A percentile compares a stretch with the other conserved stretches of the same genome.
These are phyloP conservation scores for Penaeus chinensis DNA, from an alignment of 1,140 invertebrate species.

Conservation along the genomic window DNA sequence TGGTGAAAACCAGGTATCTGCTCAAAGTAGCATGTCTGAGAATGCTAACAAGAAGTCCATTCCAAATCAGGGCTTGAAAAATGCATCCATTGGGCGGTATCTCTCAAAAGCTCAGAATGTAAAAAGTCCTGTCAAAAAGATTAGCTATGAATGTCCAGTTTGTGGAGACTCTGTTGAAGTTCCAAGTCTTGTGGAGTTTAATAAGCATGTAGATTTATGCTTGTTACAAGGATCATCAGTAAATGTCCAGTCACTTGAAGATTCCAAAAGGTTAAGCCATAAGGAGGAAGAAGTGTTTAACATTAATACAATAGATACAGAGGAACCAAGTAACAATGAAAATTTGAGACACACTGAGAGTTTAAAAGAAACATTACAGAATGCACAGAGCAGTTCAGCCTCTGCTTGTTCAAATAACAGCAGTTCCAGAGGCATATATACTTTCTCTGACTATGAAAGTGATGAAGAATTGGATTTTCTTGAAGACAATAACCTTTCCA, in stretches of 20 bases:
- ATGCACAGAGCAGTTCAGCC: no score
- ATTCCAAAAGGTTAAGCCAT: no score
- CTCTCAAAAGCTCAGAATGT: constrained; percentile 18
- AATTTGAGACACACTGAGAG: no score
- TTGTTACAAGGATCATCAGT: background rate
- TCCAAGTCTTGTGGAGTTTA: constrained; percentile 38
- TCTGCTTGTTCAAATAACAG: no score
- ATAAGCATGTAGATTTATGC: constrained; percentile 51
- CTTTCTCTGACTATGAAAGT: no score
- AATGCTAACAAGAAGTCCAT: background rate
- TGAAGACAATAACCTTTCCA: background rate
- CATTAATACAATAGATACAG: no score
- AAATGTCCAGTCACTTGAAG: no score
- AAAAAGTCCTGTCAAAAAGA: background rate
- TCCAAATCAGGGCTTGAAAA: background rate
- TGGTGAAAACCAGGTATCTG: no score
- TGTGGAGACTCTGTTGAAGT: constrained; percentile 37
- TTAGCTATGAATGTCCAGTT: constrained; percentile 49
- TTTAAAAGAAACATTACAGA: no score
- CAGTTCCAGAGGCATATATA: no score
- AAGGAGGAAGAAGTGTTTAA: background rate
- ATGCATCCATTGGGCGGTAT: constrained; percentile 18
- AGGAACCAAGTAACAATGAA: no score
- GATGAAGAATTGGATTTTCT: background rate
- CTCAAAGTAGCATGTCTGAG: background rate